Base-by-base conservation (phyloP, 2,888 invertebrate genomes). In the Agrochola litura region DNA sequence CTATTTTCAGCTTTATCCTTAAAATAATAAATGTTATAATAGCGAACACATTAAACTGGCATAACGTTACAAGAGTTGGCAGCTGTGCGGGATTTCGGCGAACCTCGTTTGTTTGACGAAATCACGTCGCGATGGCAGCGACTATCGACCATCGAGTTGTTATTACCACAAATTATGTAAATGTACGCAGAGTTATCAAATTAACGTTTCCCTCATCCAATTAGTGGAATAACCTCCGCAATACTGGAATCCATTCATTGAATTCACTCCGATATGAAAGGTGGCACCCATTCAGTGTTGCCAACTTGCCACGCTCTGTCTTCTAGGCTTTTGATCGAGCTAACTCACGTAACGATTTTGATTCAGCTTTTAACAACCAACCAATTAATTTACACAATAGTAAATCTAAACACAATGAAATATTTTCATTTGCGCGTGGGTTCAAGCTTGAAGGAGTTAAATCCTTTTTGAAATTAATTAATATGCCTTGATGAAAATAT, bases 151-250 rank as follows among this genome's bases (percentile, higher is more conserved):
- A 83, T 78, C 72, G 65, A 87, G 78, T 82, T 85, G 75, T 64
- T 79, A 87, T 73, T 80, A 73, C 85, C 88, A 68, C 88, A 89
- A 88, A 91, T 90, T 90, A 90, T 92, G 91, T 90, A 87, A 89
- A 83, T 85, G 85, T 83, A 82, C 83, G 80, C 83, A 73, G 79
- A 84, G 90, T 92, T 91, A 91, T 91, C 91, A 92, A 93, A 93
- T 92, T 92, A 91, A 92, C 89, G 91, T 89, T 91, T 90, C 88
- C 89, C 85, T 88, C 84, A 83, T 90, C 91, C 91, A 92, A 93
- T 93, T 93, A 93, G 91, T 87, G 89, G 83, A 87, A 90, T 88
- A 91, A 87, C 86, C 88, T 77, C 86, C 61, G 86, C 79, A 88
- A 87, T 89, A 90, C 86, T 88, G 87, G 74, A 87, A 75, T 70